Evolutionary conservation across 2,113 vertebrate species (phyloP).

Genomic region (Notechis scutatus): DNA sequence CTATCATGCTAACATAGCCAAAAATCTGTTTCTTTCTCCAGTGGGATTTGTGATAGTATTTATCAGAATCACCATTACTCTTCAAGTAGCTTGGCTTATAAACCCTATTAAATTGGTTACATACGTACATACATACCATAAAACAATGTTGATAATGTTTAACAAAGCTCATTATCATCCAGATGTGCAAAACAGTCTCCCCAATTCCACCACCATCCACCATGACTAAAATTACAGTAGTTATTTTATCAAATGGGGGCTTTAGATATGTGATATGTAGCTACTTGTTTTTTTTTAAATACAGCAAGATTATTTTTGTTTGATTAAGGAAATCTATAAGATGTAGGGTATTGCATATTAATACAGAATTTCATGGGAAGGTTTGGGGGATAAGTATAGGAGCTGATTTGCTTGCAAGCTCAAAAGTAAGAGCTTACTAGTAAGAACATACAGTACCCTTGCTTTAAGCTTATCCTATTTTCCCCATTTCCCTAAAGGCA

Average conservation of each 20-base stretch:
- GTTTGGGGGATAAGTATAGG: not conserved
- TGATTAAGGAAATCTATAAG: not conserved
- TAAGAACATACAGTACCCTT: not conserved
- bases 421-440: not conserved
- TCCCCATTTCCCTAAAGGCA: not conserved
- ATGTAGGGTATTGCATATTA: not conserved
- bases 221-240: not conserved
- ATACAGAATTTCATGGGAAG: not conserved
- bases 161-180: not conserved
- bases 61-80: not conserved
- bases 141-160: not conserved
- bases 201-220: not conserved
- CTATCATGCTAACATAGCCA: not conserved
- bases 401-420: not conserved
- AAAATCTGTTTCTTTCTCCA: conserved; percentile 3
- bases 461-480: not conserved
- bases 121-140: not conserved
- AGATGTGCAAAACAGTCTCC: not conserved
- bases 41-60: conserved; percentile 3
- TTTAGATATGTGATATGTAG: not conserved
- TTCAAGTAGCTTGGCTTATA: not conserved
- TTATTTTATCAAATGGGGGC: not conserved
- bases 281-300: not conserved
- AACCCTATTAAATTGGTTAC: not conserved
- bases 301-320: not conserved